Base-by-base conservation (phyloP, 2,113 vertebrate genomes). In the Phylloscopus trochilus region DNA sequence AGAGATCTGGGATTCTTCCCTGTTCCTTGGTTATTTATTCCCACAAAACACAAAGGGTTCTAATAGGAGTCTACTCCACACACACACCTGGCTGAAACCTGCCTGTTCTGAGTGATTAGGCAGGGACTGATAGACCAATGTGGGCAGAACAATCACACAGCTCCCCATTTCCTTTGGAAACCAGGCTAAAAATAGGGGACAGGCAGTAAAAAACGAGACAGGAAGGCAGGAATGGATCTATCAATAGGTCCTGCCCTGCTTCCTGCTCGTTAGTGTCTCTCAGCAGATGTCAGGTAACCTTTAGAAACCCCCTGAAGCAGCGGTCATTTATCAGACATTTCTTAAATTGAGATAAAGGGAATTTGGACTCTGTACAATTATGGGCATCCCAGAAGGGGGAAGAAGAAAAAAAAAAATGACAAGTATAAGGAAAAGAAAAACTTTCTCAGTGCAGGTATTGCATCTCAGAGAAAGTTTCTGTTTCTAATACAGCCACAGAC, bases 251-350 rank as follows among this genome's bases (percentile, higher is more conserved):
- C 86, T 88, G 68, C 37, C 43, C 43, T 31, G 58, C n/a, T 90
- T 94, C 87, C 89, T 91, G 68, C 51, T 91, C 52, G 7, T 73
- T 85, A 85, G 33, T 0, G 0, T 83, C 56, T 83, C 91, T 55
- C 6, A 7, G 78, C 87, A 95, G 90, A 95, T 86, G 82, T 52
- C 87, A 75, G 35, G 93, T 37, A 81, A 92, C 77, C 66, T 95
- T 92, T 77, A 83, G 75, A 90, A 96, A 86, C 24, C 41, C 82
- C 53, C 43, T 44, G 49, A 83, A 94, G 84, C 59, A 90, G 15
- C 0, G 0, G 39, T 74, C 33, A 76, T 90, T 90, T 87, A 82
- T 79, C 87, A 88, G 43, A 74, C 17, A 28, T 80, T 66, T 83
- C 78, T 90, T 80, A 69, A 91, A 79, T 19, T 55, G 63, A 83